A percentile compares a stretch with the other conserved stretches of the same genome.
phyloP scores from a whole-genome alignment of 2,113 vertebrate genomes.

The Sebastes fasciatus region DNA sequence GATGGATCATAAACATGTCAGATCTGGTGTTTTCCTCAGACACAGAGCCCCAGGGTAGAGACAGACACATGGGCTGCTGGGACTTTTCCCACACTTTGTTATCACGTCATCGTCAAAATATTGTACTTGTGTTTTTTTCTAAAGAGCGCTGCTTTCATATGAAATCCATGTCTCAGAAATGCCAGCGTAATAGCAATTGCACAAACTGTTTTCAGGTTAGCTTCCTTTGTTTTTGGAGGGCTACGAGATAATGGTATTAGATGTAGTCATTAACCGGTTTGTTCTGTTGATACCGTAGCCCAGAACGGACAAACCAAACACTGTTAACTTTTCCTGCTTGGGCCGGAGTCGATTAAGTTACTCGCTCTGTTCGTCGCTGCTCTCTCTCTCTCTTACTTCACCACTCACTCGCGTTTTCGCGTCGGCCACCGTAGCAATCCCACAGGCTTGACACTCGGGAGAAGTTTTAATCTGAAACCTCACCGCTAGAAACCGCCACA shows the following conservation, averaged over 20 bases:
- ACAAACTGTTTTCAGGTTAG: background rate
- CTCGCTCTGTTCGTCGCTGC: too few species aligned
- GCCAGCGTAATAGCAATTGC: background rate
- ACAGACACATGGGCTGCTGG: conserved; percentile 16
- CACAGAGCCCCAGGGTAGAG: conserved; percentile 10
- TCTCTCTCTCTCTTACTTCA: too few species aligned
- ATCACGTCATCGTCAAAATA: background rate
- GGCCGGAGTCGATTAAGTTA: too few species aligned
- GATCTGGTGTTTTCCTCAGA: conserved; percentile 35
- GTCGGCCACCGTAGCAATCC: too few species aligned
- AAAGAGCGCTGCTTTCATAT: background rate
- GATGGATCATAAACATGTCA: conserved; percentile 40
- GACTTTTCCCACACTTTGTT: conserved; percentile 23
- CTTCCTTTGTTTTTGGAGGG: background rate
- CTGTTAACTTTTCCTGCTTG: too few species aligned
- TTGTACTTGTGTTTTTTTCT: too few species aligned
- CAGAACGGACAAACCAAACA: too few species aligned
- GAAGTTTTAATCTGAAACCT: too few species aligned
- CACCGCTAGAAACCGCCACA: too few species aligned
- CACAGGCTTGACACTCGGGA: too few species aligned
- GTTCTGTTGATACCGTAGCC: too few species aligned
- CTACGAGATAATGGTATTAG: background rate
- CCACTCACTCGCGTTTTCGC: too few species aligned
- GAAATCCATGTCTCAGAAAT: background rate
- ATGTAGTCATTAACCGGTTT: background rate